Evolutionary conservation across 2,113 vertebrate species (phyloP), one percentile per base, ranked within the genome.

Genomic region (Misgurnus anguillicaudatus): DNA sequence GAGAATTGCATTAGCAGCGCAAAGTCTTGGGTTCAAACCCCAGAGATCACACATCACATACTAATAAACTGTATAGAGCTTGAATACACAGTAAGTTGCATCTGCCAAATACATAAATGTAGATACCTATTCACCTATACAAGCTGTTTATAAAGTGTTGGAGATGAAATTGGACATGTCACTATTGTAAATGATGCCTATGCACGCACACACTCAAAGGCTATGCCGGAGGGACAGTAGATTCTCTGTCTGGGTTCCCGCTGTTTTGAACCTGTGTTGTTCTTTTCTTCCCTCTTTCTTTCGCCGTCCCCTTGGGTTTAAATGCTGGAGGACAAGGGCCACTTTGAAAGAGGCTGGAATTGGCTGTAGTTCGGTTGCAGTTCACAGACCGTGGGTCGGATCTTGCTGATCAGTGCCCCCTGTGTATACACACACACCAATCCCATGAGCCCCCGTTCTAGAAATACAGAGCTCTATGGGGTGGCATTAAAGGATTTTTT

Each of bases 281-380:
- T 84, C 9, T 53, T 17, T 31, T 84, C 76, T 82, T 82, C 41
- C 21, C 31, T 17, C 83, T 86, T 85, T 78, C 69, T 78, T 78
- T 48, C 5, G 55, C 39, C 41, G 83, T 82, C 87, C 83, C 84
- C 77, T 78, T 85, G 69, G 41, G 78, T 87, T 91, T 90, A 85
- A 82, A 89, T 90, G 87, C 81, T 91, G 79, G 82, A 90, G 77
- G 72, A 90, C 89, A 89, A 91, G 87, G 86, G 83, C 68, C 42
- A 89, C 90, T 90, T 89, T 91, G 88, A 90, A 87, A 86, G 82
- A 89, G 85, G 82, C 87, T 79, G 84, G 86, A 75, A 79, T 86
- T 88, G 85, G 87, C 78, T 86, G 87, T 84, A 84, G 80, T 86
- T 88, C 84, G 85, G 89, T 90, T 85, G 78, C 83, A 87, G 87